phyloP scores from a whole-genome alignment of 1,140 invertebrate genomes.

The Meloidogyne floridensis region DNA sequence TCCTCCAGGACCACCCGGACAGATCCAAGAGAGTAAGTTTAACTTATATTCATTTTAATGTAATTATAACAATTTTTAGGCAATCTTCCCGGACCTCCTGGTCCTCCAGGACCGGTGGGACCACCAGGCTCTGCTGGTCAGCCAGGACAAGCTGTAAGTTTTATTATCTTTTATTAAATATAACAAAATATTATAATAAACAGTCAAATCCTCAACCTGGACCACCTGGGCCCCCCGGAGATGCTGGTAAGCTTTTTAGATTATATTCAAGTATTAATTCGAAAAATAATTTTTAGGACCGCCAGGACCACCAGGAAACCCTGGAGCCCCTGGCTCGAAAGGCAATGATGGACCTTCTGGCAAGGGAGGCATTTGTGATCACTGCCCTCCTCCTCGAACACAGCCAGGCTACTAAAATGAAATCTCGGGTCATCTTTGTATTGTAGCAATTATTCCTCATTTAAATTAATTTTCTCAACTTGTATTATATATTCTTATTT shows the following conservation, averaged over 20 bases:
- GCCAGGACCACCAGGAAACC: not conserved
- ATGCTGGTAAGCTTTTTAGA: not conserved
- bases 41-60: not conserved
- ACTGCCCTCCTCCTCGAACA: slow-evolving; percentile 25
- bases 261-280: not conserved
- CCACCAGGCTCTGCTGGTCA: slow-evolving; percentile 30
- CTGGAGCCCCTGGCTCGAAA: not conserved
- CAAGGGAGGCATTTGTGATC: not conserved
- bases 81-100: slow-evolving; percentile 12
- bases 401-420: slow-evolving; percentile 22
- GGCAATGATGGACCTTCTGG: not conserved
- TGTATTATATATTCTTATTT: too few species aligned
- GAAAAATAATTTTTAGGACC: not conserved
- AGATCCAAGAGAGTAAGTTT: slow-evolving; percentile 12
- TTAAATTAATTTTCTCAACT: not conserved
- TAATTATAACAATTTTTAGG: not conserved
- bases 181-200: not conserved
- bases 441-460: not conserved
- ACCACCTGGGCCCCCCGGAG: slow-evolving; percentile 20
- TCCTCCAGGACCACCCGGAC: slow-evolving; percentile 14
- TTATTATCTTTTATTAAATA: not conserved
- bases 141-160: slow-evolving; percentile 36
- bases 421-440: not conserved
- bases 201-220: slow-evolving; percentile 26
- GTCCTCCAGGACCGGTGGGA: slow-evolving; percentile 5